Base-by-base conservation (phyloP, 2,113 vertebrate species). In the Oxygymnocypris stewartii region DNA sequence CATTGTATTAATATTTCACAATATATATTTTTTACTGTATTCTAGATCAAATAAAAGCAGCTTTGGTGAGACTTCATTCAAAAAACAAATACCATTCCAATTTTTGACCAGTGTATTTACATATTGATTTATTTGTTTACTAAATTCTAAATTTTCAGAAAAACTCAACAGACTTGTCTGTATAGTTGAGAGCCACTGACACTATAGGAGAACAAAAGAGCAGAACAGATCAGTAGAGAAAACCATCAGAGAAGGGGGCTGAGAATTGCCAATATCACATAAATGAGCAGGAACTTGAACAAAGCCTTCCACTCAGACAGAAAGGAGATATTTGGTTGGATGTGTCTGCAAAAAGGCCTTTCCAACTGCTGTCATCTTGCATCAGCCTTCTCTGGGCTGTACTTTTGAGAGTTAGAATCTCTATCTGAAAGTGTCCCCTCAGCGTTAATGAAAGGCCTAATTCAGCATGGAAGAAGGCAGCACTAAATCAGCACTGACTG, bases 361-460 rank as follows among this genome's bases (percentile, higher is more conserved):
- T 7, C 40, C 57, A 49, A 54, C 28, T 47, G 7, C 47, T 75
- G 44, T 79, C 44, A 51, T 67, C 59, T 82, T 69, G 31, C 75
- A 61, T 65, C 74, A 78, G 74, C 20, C 20, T 6, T 85, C 57
- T 61, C 23, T 61, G 25, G 25, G 61, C n/a, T 69, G 42, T 54
- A 35, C 76, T 79, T 31, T 69, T 85, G 44, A 85, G 59, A 51
- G 84, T 49, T n/a, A 69, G 28, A 28, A 81, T 47, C 25, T 47
- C 59, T 9, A 13, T 65, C 7, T 20, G 40, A 67, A 82, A 42
- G 63, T 81, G 59, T 81, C 63, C 79, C 79, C 8, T 65, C 28
- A 81, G 37, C 40, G 18, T 82, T 82, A 82, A 67, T 12, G n/a
- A 67, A 81, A 65, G 59, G n/a, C 79, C 79, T 65, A 47, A 82